Base-by-base conservation (phyloP, 2,888 invertebrate genomes). In the Stegana nigrithorax region DNA sequence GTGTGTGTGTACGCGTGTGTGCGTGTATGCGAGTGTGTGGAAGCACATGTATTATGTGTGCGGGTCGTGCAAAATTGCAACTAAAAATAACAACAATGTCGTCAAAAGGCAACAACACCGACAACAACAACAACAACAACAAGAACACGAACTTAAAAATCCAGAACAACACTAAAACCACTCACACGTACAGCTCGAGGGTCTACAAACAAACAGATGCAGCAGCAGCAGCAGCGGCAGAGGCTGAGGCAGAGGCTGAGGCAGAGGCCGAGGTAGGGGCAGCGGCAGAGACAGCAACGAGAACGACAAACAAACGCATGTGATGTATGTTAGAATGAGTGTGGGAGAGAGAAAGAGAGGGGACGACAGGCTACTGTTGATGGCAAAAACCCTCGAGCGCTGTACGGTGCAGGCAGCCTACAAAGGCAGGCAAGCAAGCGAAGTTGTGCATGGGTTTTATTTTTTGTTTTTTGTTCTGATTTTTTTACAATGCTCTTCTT, bases 111-210 rank as follows among this genome's bases (percentile, higher is more conserved):
- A 29, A 32, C 36, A 10, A 19, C 29, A 29, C 8, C 67, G 67
- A 62, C 76, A 72, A 64, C 73, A 69, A 67, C 66, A 68, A 75
- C 66, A 63, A 25, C 23, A 63, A 75, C 70, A 71, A 76, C 72
- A 76, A 75, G 73, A 75, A 75, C 76, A 76, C 73, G 77, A 76
- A 76, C 75, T 76, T 75, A 76, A 75, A 76, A 76, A 76, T 76
- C 77, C 75, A 75, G 75, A 73, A 75, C 77, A 76, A 77, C 75
- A 76, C 75, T 72, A 75, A 74, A 76, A 77, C 77, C 75, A 76
- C 75, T 76, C 75, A 68, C 75, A 73, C 68, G 72, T 73, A 67
- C 63, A 66, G 77, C 75, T 77, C 73, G 73, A 73, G 75, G 75
- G 73, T 63, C 42, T 56, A n/a, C 67, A 62, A 36, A 55, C 47